These are phyloP conservation scores for Microplitis manilae DNA, from an alignment of 2,888 invertebrate genomes.

Conservation along the genomic window DNA sequence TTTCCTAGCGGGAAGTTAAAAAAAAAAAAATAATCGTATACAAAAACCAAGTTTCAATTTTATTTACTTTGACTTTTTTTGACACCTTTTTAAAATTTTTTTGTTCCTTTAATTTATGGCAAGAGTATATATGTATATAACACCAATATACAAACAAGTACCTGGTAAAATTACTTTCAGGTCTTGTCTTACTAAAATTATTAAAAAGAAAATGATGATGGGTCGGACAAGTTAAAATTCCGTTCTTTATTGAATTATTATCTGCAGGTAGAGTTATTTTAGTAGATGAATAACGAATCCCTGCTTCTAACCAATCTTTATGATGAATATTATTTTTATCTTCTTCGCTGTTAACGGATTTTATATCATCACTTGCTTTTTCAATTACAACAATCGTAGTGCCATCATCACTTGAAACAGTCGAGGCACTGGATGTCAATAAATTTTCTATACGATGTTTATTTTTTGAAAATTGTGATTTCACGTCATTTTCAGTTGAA, in stretches of 20 bases:
- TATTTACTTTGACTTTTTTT: too few relatives aligned
- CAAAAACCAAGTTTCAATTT: too few relatives aligned
- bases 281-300: conserved; percentile 68
- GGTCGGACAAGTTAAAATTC: not conserved
- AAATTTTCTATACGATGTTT: not conserved
- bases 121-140: not conserved
- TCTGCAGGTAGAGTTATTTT: conserved; percentile 66
- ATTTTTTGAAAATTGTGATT: not conserved
- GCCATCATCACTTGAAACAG: conserved; percentile 58
- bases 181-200: conserved; percentile 1
- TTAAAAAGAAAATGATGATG: not conserved
- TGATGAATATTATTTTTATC: conserved; percentile 67
- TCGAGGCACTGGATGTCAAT: conserved; percentile 21
- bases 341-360: conserved; percentile 55
- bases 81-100: too few relatives aligned
- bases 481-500: conserved; percentile 7
- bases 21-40: too few relatives aligned
- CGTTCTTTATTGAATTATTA: conserved; percentile 37
- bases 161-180: not conserved
- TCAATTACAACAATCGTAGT: conserved; percentile 64
- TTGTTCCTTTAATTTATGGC: too few relatives aligned
- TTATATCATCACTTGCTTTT: conserved; percentile 61
- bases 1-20: too few relatives aligned
- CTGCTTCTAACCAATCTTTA: conserved; percentile 68
- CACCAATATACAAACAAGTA: not conserved